phyloP scores from a whole-genome alignment of 2,113 vertebrate genomes.

The Anguilla japonica region DNA sequence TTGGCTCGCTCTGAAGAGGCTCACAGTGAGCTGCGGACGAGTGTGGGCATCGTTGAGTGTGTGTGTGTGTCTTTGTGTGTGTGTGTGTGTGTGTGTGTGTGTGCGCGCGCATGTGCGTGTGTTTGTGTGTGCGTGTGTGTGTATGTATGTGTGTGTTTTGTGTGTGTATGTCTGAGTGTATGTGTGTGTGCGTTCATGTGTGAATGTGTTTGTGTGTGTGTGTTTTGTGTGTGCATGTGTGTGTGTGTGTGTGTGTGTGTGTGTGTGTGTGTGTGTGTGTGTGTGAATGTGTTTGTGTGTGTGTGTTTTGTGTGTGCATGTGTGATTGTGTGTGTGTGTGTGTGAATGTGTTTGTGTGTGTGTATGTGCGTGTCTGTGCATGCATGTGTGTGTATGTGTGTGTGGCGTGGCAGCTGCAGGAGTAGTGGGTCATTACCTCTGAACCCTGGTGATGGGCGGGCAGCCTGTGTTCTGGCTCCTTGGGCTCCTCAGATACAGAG shows the following conservation, averaged over 20 bases:
- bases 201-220: not conserved
- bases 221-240: not conserved
- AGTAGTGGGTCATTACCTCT: constrained; percentile 19
- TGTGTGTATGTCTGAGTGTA: too few species aligned
- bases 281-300: not conserved
- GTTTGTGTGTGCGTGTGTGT: not conserved
- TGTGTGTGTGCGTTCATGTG: too few species aligned
- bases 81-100: not conserved
- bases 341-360: not conserved
- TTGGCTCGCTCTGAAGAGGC: not conserved
- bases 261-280: not conserved
- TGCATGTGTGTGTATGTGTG: not conserved
- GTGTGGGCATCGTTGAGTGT: not conserved
- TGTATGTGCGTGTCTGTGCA: not conserved
- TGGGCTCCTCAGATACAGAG: constrained; percentile 5
- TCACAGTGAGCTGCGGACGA: not conserved
- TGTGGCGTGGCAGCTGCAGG: not conserved
- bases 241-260: not conserved
- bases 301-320: not conserved
- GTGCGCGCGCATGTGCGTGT: not conserved
- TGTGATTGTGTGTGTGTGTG: too few species aligned
- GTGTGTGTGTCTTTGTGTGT: not conserved
- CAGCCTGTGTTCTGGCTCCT: not conserved
- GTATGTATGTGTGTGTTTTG: not conserved
- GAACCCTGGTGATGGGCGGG: constrained; percentile 18